Evolutionary conservation across 2,888 invertebrate species (phyloP).

Genomic region (Bimastos eiseni): DNA sequence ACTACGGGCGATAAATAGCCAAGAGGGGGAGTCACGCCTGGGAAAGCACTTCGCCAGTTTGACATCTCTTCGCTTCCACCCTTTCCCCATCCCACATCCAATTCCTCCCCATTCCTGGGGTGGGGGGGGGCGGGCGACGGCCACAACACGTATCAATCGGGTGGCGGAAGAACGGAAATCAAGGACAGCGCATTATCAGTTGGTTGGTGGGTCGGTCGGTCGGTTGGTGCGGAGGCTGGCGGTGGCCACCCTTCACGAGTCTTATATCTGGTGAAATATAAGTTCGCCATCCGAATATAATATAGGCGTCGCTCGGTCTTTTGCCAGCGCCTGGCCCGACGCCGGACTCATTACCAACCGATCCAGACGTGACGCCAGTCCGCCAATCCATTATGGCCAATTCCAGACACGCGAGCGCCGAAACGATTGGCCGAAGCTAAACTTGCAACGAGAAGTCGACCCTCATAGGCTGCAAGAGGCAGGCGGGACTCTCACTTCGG

Average conservation of each 20-base stretch:
- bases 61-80: not conserved
- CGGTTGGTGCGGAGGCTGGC: not conserved
- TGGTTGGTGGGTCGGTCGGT: not conserved
- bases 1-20: not conserved
- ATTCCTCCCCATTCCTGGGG: not conserved
- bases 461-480: not conserved
- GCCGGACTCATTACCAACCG: not conserved
- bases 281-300: constrained; percentile 13
- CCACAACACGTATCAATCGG: constrained; percentile 2
- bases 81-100: not conserved
- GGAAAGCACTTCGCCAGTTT: constrained; percentile 13
- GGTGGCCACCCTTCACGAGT: not conserved
- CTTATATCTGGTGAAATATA: constrained; percentile 8
- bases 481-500: not conserved
- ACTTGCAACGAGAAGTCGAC: not conserved
- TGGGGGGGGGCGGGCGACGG: too few species aligned
- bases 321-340: not conserved
- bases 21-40: not conserved
- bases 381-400: not conserved
- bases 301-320: not conserved
- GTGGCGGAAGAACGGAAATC: not conserved
- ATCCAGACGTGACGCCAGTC: not conserved
- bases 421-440: constrained; percentile 16
- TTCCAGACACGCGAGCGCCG: not conserved
- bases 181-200: not conserved